Conservation (phyloP, 2,888 invertebrate genomes). For the Galerucella pusilla region DNA sequence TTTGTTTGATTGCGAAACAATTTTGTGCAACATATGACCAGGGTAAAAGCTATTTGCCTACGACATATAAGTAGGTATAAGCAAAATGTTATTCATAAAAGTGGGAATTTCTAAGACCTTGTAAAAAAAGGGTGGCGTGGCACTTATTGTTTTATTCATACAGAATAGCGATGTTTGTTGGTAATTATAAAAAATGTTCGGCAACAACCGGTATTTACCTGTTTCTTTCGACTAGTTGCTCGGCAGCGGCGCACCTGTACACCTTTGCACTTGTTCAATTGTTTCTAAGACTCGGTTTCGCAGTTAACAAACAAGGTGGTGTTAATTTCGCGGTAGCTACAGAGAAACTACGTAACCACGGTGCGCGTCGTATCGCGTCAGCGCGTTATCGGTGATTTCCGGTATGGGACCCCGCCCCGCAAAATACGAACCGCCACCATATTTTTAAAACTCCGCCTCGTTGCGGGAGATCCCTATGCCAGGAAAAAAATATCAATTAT, state of each 20-base stretch:
- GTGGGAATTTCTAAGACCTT: background rate
- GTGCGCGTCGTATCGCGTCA: slow-evolving; percentile 43
- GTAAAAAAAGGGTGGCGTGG: too few species aligned
- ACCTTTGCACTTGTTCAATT: slow-evolving; percentile 40
- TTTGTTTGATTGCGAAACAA: too few species aligned
- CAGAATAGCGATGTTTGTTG: background rate
- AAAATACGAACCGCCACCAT: slow-evolving; percentile 57
- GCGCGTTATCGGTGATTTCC: slow-evolving; percentile 59
- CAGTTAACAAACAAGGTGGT: slow-evolving; percentile 25
- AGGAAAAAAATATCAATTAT: slow-evolving; percentile 60
- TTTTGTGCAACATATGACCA: too few species aligned
- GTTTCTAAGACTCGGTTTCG: slow-evolving; percentile 29
- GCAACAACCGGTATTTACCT: slow-evolving; percentile 34
- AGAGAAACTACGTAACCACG: slow-evolving; percentile 47
- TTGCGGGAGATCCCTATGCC: slow-evolving; percentile 50
- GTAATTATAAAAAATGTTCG: slow-evolving; percentile 11
- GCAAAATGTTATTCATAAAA: background rate
- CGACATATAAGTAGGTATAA: too few species aligned
- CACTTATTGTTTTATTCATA: background rate
- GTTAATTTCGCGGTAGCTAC: slow-evolving; percentile 47
- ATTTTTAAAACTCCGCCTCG: slow-evolving; percentile 64
- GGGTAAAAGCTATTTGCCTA: too few species aligned
- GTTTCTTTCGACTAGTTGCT: slow-evolving; percentile 14
- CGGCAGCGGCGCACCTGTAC: slow-evolving; percentile 37
- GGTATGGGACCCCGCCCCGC: slow-evolving; percentile 60